These are phyloP conservation scores for Colossoma macropomum DNA, from an alignment of 2,113 vertebrate genomes.

Conservation along the genomic window DNA sequence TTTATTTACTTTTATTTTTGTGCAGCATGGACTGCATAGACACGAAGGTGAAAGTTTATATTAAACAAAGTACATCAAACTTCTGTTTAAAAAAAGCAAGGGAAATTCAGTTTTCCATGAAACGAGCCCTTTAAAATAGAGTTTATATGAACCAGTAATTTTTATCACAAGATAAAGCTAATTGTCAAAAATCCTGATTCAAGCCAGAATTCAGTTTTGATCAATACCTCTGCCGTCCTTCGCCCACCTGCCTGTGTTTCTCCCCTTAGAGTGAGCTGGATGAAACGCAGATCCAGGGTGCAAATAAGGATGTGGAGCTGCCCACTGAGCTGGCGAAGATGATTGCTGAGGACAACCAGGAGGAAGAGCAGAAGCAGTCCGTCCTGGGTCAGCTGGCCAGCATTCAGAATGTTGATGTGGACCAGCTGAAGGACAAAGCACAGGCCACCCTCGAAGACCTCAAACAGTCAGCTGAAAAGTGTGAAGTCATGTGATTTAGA, in stretches of 20 bases:
- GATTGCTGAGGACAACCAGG: slow-evolving; percentile 94
- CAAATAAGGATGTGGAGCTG: slow-evolving; percentile 88
- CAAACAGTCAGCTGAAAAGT: slow-evolving; percentile 95
- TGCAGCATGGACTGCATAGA: no score
- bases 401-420: slow-evolving; percentile 93
- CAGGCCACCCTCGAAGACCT: slow-evolving; percentile 93
- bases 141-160: no score
- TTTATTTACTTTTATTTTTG: no score
- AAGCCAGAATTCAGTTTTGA: neutral
- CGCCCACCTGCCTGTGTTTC: neutral
- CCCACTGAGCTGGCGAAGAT: slow-evolving; percentile 96
- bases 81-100: no score
- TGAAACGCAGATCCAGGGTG: slow-evolving; percentile 93
- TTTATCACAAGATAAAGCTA: no score
- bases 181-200: no score
- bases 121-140: no score
- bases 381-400: slow-evolving; percentile 91
- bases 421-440: slow-evolving; percentile 95
- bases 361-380: slow-evolving; percentile 90
- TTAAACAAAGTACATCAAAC: no score
- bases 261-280: slow-evolving; percentile 85
- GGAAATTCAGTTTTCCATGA: no score
- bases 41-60: no score
- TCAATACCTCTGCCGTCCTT: neutral
- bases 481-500: slow-evolving; percentile 87